Base-by-base conservation (phyloP, 2,113 vertebrate species). In the Megatriorchis doriae region DNA sequence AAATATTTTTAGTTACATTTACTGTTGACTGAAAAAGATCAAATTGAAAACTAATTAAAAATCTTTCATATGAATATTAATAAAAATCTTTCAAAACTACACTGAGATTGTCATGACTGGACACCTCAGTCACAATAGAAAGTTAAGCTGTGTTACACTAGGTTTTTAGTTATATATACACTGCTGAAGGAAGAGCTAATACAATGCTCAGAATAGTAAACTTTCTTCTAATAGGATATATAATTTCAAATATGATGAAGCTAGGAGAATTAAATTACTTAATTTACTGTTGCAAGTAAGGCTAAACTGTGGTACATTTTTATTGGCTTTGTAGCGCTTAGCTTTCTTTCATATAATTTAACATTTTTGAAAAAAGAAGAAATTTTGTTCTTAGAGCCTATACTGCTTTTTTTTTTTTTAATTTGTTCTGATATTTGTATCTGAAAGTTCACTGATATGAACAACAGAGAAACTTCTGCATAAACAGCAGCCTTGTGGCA, bases 41-140 rank as follows among this genome's bases (percentile, higher is more conserved):
- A 79, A 53, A 50, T 17, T 71, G 34, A 75, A 88, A 82, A 63
- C 71, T n/a, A 81, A 19, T 79, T 63, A 58, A 11, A 34, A 48
- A 11, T 7, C 10, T 91, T 91, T 74, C 18, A 66, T 47, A 7
- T 36, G 4, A 1, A 3, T 80, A 53, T 68, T 65, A 86, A 70
- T 36, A 83, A 86, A 47, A 13, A 65, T 5, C 27, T 84, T 81
- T 67, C 27, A 50, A 62, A 86, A 29, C 13, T 23, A 55, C 31
- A 42, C 42, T 42, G 43, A 36, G 13, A 26, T 38, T 1, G 1
- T 47, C 1, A 0, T 68, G 50, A 65, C 11, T 71, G 22, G n/a
- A 48, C 3, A 43, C 5, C 42, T 84, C 42, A 91, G 11, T 22
- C 65, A 58, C 18, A 58, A 29, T 3, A 87, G 15, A 91, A 61